Evolutionary conservation across 2,888 invertebrate genomes (phyloP).

Genomic region (Odontomyia ornata): DNA sequence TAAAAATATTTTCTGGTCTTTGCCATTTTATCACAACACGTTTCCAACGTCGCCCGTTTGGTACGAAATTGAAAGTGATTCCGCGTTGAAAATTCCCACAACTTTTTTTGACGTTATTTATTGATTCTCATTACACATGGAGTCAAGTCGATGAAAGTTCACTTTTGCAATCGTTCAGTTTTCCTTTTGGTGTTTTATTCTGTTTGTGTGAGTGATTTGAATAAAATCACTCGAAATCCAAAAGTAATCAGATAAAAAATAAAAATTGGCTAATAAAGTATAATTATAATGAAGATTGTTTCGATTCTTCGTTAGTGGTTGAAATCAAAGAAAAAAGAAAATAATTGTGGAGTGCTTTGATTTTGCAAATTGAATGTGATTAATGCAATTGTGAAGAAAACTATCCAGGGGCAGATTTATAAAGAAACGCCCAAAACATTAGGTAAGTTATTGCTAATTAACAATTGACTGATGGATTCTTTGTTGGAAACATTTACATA

Average conservation of each 20-base stretch:
- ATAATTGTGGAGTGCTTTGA: no score
- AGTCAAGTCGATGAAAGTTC: not conserved
- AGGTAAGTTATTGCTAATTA: no score
- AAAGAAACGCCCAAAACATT: no score
- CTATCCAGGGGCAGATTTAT: no score
- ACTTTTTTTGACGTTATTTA: slow-evolving; percentile 9
- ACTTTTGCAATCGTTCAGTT: not conserved
- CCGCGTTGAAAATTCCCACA: not conserved
- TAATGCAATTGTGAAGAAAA: no score
- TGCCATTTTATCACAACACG: not conserved
- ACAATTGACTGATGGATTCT: no score
- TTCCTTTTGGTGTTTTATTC: not conserved
- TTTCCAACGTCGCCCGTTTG: not conserved
- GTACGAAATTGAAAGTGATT: slow-evolving; percentile 7
- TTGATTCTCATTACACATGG: not conserved
- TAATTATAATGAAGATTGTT: no score
- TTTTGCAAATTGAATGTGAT: no score
- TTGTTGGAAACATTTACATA: no score
- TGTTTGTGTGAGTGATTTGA: not conserved
- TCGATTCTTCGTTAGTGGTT: no score
- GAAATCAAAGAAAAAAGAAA: no score
- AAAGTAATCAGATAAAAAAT: not conserved
- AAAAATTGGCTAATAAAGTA: no score
- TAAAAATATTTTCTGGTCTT: not conserved
- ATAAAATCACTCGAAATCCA: not conserved